Percentiles rank a stretch among this genome's conserved stretches.
Evolutionary conservation across 1,140 invertebrate species (phyloP).

Genomic region (Apis florea): DNA sequence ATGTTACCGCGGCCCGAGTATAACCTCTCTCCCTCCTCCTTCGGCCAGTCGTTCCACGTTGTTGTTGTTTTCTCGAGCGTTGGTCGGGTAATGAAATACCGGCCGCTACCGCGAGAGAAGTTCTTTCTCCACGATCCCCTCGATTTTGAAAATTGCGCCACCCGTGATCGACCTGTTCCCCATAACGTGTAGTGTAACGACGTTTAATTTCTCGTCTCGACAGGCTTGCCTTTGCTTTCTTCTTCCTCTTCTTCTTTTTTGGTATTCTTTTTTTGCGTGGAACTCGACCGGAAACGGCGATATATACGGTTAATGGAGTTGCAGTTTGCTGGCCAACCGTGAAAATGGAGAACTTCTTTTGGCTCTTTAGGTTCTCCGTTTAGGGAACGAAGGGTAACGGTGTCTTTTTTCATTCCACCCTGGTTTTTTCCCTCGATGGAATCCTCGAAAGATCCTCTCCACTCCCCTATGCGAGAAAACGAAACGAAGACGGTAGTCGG

Average conservation of each 20-base stretch:
- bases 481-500: too few relatives aligned
- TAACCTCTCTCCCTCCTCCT: conserved; percentile 21
- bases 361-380: not conserved
- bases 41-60: conserved; percentile 50
- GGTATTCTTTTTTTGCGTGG: not conserved
- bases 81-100: conserved; percentile 44
- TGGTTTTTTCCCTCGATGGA: too few relatives aligned
- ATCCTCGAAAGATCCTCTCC: too few relatives aligned
- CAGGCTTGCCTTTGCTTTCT: too few relatives aligned
- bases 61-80: conserved; percentile 56
- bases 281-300: conserved; percentile 1
- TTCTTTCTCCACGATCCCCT: too few relatives aligned
- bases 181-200: not conserved
- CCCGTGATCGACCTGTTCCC: not conserved
- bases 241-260: not conserved
- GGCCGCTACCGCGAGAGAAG: not conserved
- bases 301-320: conserved; percentile 1
- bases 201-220: conserved; percentile 1
- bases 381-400: not conserved
- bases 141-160: not conserved
- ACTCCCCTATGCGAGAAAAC: too few relatives aligned
- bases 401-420: not conserved
- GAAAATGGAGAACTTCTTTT: not conserved
- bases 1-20: conserved; percentile 59
- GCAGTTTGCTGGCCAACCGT: not conserved